Conservation (phyloP, 2,797 vertebrate species). For the Hoplostethus atlanticus region DNA sequence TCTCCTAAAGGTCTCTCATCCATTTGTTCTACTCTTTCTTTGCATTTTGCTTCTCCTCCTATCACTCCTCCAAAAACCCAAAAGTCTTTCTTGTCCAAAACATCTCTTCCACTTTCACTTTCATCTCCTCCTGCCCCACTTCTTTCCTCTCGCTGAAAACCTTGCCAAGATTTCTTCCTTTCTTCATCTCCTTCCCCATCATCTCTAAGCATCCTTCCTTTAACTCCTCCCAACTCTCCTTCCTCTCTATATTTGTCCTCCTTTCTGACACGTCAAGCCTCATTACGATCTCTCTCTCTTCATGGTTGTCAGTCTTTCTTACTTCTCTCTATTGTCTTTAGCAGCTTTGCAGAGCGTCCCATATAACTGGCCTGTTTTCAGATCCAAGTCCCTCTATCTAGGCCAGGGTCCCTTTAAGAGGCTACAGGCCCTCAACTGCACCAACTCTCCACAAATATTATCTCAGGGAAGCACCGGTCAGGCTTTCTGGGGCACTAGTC, state of each 20-base stretch:
- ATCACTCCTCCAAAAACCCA: constrained; percentile 21
- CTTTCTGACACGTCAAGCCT: background rate
- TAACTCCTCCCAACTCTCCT: background rate
- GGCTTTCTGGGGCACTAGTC: too few species aligned
- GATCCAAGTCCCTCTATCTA: constrained; percentile 62
- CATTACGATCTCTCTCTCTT: background rate
- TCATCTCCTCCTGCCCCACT: constrained; percentile 5
- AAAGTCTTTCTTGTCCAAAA: constrained; percentile 12
- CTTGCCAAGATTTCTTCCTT: constrained; percentile 2
- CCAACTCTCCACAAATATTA: background rate
- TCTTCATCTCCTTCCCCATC: constrained; percentile 9
- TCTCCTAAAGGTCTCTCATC: constrained; percentile 46
- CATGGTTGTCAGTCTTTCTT: background rate
- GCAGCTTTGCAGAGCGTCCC: constrained; percentile 56
- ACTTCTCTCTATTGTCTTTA: constrained; percentile 24
- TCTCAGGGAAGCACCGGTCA: constrained; percentile 13
- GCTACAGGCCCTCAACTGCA: constrained; percentile 23
- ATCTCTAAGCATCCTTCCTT: constrained; percentile 21
- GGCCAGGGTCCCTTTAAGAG: constrained; percentile 61
- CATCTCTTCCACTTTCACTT: background rate
- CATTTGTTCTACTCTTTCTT: constrained; percentile 60
- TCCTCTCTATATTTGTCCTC: background rate
- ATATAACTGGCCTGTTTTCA: constrained; percentile 71
- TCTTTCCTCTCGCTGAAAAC: constrained; percentile 14
- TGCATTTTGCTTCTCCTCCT: constrained; percentile 37